Evolutionary conservation across 1,140 invertebrate species (phyloP), one percentile per base, ranked within the genome.

Genomic region (Pararge aegeria): DNA sequence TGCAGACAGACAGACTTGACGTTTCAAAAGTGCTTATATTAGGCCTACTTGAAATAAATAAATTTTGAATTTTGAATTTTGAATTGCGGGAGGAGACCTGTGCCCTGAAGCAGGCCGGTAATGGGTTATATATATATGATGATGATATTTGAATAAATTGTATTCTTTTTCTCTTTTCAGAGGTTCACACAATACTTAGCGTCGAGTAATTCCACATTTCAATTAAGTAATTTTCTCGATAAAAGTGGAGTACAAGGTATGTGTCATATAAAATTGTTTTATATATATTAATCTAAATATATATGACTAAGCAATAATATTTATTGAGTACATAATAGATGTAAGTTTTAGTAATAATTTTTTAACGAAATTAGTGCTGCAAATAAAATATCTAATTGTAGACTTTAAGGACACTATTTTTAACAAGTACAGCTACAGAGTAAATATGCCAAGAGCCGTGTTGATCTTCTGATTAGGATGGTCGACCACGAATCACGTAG

Each of bases 181-280:
- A 95, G 98, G 86, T 99, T 99, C 90, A 99, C 98, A 84, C 98
- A 99, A 92, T 99, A 99, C 91, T 92, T 99, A 87, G 98, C 98
- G 53, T 99, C 98, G 64, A 99, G 97, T 92, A 99, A 99, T 92
- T 98, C 98, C 88, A 98, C 97, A 74, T 99, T 99, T 93, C 98
- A 99, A 92, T 94, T 99, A 78, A 96, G 95, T 88, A 97, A 95
- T 93, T 99, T 99, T 90, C 92, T 98, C 82, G 98, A 99, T 90
- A 99, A 99, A 91, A 96, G 96, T 81, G 96, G 96, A 83, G 94
- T 97, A 58, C 96, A 97, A 96, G 97, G 97, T 98, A 93, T 78
- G 83, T 84, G 61, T 18, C 12, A 16, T 42, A 16, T 38, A 10
- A 38, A 5, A 4, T 1, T 10, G 1, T 30, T 34, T 34, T 10